These are phyloP conservation scores for Melipona beecheii DNA, from an alignment of 2,888 invertebrate genomes.

Conservation along the genomic window DNA sequence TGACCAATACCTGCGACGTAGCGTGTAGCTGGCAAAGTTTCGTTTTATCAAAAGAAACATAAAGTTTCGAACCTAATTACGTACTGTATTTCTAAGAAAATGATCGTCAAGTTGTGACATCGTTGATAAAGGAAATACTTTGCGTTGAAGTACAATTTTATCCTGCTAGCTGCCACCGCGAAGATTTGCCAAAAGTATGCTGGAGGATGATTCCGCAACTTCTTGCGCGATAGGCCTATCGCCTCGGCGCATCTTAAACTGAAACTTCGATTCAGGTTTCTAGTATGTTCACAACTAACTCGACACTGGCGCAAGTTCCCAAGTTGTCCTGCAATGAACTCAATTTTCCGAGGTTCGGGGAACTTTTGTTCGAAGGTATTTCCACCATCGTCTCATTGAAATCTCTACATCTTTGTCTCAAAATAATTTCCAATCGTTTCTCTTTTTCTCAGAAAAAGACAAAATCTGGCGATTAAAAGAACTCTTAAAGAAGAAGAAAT, in stretches of 20 bases:
- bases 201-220: too few species aligned
- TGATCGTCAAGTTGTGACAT: too few species aligned
- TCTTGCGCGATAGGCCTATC: not conserved
- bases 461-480: not conserved
- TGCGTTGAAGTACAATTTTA: too few species aligned
- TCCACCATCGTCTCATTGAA: not conserved
- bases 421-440: not conserved
- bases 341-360: not conserved
- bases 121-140: too few species aligned
- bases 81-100: too few species aligned
- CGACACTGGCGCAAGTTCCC: not conserved
- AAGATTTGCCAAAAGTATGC: not conserved
- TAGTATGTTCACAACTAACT: not conserved
- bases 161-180: not conserved
- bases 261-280: not conserved
- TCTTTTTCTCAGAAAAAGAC: too few species aligned
- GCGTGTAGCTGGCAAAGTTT: too few species aligned
- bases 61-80: too few species aligned
- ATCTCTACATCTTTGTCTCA: not conserved
- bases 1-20: too few species aligned
- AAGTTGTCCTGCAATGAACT: not conserved
- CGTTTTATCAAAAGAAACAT: too few species aligned
- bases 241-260: not conserved
- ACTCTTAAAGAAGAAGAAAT: not conserved
- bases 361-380: slow-evolving; percentile 1